Conservation (phyloP, 2,888 invertebrate species). For the Penaeus monodon region DNA sequence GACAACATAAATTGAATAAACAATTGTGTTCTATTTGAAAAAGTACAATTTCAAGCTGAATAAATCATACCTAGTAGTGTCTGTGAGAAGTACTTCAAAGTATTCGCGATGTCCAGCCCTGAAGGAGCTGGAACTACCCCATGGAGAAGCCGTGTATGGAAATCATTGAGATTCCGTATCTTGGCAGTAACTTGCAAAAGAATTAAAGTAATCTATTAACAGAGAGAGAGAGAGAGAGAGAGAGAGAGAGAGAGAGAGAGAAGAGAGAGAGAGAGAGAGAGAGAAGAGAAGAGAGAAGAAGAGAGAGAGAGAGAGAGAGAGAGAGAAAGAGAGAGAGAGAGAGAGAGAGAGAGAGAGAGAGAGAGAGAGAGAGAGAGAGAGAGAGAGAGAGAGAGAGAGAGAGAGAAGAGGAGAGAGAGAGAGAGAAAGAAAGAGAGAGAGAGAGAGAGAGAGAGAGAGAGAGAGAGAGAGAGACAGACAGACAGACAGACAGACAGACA, state of each 20-base stretch:
- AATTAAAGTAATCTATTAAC: slow-evolving; percentile 27
- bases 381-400: slow-evolving; percentile 40
- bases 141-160: slow-evolving; percentile 91
- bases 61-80: slow-evolving; percentile 88
- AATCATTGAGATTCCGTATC: slow-evolving; percentile 96
- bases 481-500: no score
- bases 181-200: slow-evolving; percentile 90
- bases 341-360: slow-evolving; percentile 19
- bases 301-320: slow-evolving; percentile 16
- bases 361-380: slow-evolving; percentile 14
- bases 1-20: no score
- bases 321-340: slow-evolving; percentile 26
- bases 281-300: neutral
- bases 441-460: neutral
- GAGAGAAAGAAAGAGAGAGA: neutral
- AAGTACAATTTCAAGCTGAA: slow-evolving; percentile 8
- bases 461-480: no score
- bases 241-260: neutral
- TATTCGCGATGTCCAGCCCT: slow-evolving; percentile 96
- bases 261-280: neutral
- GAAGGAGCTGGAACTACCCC: slow-evolving; percentile 92
- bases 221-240: slow-evolving; percentile 12
- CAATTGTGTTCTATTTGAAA: no score
- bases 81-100: slow-evolving; percentile 97
- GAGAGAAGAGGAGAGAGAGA: neutral